These are phyloP conservation scores for Luidia sarsii DNA, from an alignment of 53 echinoderm and acorn worm genomes.

Conservation along the genomic window DNA sequence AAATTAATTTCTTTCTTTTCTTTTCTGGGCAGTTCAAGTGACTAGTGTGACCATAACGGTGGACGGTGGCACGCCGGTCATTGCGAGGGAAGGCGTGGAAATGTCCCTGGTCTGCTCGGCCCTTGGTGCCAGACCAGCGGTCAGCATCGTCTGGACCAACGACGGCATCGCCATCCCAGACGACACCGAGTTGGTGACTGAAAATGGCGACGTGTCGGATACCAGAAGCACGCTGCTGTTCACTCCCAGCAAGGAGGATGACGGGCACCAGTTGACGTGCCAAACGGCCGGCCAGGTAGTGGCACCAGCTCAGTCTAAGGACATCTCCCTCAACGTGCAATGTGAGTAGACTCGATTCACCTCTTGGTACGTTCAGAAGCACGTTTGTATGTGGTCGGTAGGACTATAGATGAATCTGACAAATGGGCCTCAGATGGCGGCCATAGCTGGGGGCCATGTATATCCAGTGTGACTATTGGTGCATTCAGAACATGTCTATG, in stretches of 20 bases:
- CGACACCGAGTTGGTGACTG: background rate
- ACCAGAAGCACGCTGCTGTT: background rate
- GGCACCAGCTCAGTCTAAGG: background rate
- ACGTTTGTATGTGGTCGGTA: too few relatives aligned
- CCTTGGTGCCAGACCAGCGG: constrained; percentile 28
- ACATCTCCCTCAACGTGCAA: constrained; percentile 24
- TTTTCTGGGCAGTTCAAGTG: background rate
- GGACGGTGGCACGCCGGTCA: constrained; percentile 7
- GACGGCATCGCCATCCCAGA: background rate
- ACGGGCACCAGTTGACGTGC: constrained; percentile 8
- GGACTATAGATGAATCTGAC: too few relatives aligned
- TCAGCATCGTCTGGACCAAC: constrained; percentile 20
- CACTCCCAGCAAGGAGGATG: constrained; percentile 18
- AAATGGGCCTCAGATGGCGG: too few relatives aligned
- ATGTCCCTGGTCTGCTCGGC: constrained; percentile 19
- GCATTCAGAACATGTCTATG: too few relatives aligned
- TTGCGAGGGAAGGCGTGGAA: background rate
- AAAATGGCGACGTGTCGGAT: background rate
- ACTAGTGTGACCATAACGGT: background rate
- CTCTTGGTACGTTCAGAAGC: too few relatives aligned
- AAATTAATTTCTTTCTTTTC: too few relatives aligned
- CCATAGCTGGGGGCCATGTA: too few relatives aligned
- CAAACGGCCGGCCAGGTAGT: constrained; percentile 23
- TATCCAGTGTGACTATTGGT: too few relatives aligned
- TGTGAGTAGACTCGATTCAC: too few relatives aligned